Evolutionary conservation across 2,888 invertebrate genomes (phyloP).

Genomic region (Chymomyza amoena): DNA sequence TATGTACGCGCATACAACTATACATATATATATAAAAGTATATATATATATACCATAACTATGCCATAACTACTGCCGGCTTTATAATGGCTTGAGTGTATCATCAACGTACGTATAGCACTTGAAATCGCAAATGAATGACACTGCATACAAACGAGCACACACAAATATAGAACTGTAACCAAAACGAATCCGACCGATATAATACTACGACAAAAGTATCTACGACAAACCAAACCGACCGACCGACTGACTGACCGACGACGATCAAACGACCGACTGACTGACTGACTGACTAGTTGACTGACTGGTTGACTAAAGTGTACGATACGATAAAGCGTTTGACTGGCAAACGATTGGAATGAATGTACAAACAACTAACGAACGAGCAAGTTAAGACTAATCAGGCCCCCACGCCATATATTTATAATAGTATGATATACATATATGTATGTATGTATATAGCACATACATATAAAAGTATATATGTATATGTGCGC

Average conservation of each 20-base stretch:
- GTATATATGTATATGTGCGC: conserved; percentile 38
- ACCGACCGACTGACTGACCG: conserved; percentile 8
- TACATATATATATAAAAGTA: neutral
- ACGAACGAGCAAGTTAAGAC: conserved; percentile 63
- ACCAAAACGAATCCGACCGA: conserved; percentile 21
- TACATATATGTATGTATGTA: neutral
- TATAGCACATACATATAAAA: neutral
- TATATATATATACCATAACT: conserved; percentile 1
- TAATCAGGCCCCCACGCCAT: conserved; percentile 61
- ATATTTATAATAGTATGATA: conserved; percentile 41
- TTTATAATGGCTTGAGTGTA: conserved; percentile 38
- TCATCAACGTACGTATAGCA: conserved; percentile 56
- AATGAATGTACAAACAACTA: conserved; percentile 7
- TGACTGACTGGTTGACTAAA: neutral
- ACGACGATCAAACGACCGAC: conserved; percentile 1
- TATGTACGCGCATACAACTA: neutral
- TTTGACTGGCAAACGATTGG: conserved; percentile 9
- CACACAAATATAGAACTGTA: conserved; percentile 1
- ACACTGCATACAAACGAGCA: conserved; percentile 61
- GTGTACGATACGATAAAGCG: neutral
- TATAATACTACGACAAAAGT: neutral
- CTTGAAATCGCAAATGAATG: conserved; percentile 72
- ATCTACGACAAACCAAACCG: neutral
- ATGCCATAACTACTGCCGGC: conserved; percentile 48
- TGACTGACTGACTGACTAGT: conserved; percentile 11